Base-by-base conservation (phyloP, 2,797 vertebrate species). In the Xerus rutilus region DNA sequence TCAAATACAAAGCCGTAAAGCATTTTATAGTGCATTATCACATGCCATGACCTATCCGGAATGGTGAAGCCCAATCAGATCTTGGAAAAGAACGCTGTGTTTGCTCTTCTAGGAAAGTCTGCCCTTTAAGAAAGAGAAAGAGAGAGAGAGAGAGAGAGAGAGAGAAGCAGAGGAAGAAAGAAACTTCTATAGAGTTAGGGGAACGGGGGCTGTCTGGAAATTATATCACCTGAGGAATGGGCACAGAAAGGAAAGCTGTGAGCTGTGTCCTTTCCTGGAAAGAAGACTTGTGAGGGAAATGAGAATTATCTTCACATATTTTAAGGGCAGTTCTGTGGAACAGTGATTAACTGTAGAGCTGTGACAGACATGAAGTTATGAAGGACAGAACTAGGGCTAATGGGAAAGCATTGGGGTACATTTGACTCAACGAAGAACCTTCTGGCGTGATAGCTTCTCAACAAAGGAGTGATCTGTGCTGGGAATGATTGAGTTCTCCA, bases 1-100 rank as follows among this genome's bases (percentile, higher is more conserved):
- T 97, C 94, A 97, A 96, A 97, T 54, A 65, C 78, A 93, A 57
- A 91, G 86, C 93, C 89, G 49, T 97, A 97, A 97, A 97, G 85
- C 8, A 0, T 91, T 97, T 97, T 97, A 96, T 70, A 73, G 93
- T 86, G 74, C 73, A 67, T 96, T 93, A 83, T 96, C 95, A 94
- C 89, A 97, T 94, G 87, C 95, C 94, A 82, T 59, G 79, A 95
- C 89, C 89, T 59, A 49, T 69, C 87, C 1, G 72, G 89, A 93
- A 96, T 94, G 73, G 89, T 82, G 94, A 82, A 70, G 49, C 54
- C 93, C 64, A 79, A 92, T 97, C 77, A 88, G 90, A 91, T 95
- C 85, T 85, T 97, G 85, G 95, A 94, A 95, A 96, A 87, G 67
- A 96, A 89, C 0, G 0, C 85, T 93, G 70, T 91, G 83, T 95